These are phyloP conservation scores for Pardosa pseudoannulata DNA, from an alignment of 2,888 invertebrate species.

Conservation along the genomic window DNA sequence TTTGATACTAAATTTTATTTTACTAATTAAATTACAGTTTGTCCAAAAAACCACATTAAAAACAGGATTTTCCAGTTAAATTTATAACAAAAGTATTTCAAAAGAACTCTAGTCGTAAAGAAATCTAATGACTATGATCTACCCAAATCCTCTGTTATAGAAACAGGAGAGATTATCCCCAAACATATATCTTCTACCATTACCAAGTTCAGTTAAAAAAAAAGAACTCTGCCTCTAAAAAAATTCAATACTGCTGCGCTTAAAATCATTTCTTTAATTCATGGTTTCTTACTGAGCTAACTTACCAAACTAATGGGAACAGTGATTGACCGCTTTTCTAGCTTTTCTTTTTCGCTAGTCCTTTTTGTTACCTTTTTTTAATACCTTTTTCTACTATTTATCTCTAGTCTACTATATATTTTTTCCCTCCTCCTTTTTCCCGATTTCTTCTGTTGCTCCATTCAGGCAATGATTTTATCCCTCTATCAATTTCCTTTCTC, in stretches of 20 bases:
- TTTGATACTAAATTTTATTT: no score
- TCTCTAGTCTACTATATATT: not conserved
- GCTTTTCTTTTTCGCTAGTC: conserved; percentile 24
- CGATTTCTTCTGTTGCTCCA: conserved; percentile 49
- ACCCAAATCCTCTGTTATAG: not conserved
- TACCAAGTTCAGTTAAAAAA: not conserved
- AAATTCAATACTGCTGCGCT: conserved; percentile 23
- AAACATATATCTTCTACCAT: not conserved
- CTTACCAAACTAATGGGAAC: conserved; percentile 64
- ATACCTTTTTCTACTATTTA: conserved; percentile 5
- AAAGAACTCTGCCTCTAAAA: not conserved
- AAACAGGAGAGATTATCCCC: not conserved
- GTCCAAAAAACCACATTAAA: no score
- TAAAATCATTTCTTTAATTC: conserved; percentile 55
- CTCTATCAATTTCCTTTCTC: conserved; percentile 64
- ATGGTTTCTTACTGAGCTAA: conserved; percentile 28
- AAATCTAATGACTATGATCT: no score
- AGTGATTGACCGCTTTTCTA: conserved; percentile 64
- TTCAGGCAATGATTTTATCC: conserved; percentile 70
- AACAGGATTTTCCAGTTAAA: no score
- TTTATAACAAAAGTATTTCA: no score
- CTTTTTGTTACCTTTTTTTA: conserved; percentile 17
- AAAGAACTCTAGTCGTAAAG: no score
- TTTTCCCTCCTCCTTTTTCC: not conserved
- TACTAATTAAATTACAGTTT: no score